These are phyloP conservation scores for Bursaphelenchus mucronatus DNA, from an alignment of 1,140 invertebrate species.

Conservation along the genomic window DNA sequence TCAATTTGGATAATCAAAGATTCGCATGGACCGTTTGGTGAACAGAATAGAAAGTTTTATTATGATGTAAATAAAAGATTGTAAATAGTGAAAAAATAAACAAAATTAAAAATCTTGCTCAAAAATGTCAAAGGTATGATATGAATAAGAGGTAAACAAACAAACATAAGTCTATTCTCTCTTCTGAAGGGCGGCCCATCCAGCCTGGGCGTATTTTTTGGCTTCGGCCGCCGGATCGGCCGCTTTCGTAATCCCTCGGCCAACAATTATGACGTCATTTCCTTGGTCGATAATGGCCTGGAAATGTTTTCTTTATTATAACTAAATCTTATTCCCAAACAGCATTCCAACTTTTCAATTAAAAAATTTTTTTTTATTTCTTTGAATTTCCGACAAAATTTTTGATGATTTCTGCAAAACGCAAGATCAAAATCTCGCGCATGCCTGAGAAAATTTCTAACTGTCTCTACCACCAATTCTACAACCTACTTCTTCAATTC, in stretches of 20 bases:
- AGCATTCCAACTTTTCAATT: too few species aligned
- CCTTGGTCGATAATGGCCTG: slow-evolving; percentile 36
- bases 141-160: not conserved
- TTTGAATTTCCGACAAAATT: too few species aligned
- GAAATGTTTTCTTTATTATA: too few species aligned
- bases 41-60: too few species aligned
- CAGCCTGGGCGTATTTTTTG: slow-evolving; percentile 22
- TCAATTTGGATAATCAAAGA: too few species aligned
- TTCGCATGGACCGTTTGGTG: too few species aligned
- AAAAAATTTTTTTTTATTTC: too few species aligned
- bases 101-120: not conserved
- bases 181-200: slow-evolving; percentile 30
- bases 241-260: slow-evolving; percentile 42
- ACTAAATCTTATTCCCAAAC: too few species aligned
- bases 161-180: slow-evolving; percentile 18
- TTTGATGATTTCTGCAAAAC: too few species aligned
- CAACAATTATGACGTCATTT: slow-evolving; percentile 48
- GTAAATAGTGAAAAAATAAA: slow-evolving; percentile 6
- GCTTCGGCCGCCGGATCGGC: slow-evolving; percentile 36
- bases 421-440: too few species aligned
- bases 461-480: too few species aligned
- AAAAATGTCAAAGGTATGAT: not conserved
- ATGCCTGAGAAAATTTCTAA: too few species aligned
- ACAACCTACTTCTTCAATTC: slow-evolving; percentile 15
- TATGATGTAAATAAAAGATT: not conserved